These are phyloP conservation scores for Agrotis ipsilon DNA, from an alignment of 2,888 invertebrate genomes.

Conservation along the genomic window DNA sequence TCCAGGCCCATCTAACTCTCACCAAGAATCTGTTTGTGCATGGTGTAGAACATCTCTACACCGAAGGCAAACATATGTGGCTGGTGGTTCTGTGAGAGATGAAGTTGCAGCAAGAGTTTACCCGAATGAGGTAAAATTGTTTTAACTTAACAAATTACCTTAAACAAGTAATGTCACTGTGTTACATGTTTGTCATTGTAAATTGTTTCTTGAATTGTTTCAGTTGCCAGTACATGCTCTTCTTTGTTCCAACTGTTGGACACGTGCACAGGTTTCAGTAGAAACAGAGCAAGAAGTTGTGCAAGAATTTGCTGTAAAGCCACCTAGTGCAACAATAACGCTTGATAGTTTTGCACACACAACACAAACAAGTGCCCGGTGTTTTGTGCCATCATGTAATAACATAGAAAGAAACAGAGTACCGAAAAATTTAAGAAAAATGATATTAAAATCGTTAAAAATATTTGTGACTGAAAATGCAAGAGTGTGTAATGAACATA, in stretches of 20 bases:
- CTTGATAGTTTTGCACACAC: conserved; percentile 9
- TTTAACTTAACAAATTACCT: neutral
- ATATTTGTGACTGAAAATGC: conserved; percentile 8
- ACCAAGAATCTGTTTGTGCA: conserved; percentile 6
- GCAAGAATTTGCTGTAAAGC: neutral
- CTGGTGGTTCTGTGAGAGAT: conserved; percentile 7
- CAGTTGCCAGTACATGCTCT: conserved; percentile 11
- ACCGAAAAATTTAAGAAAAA: conserved; percentile 8
- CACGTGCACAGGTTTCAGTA: neutral
- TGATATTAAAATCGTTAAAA: neutral
- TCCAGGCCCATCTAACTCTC: conserved; percentile 8
- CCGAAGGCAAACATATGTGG: neutral
- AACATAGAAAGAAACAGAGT: conserved; percentile 7
- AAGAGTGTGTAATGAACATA: conserved; percentile 9
- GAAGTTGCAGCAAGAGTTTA: conserved; percentile 6
- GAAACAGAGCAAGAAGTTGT: conserved; percentile 6
- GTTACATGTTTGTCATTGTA: no score
- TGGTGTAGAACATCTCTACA: conserved; percentile 6
- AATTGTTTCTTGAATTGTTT: conserved; percentile 4
- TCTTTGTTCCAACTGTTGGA: conserved; percentile 16
- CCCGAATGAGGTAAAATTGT: conserved; percentile 9
- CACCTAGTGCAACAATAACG: conserved; percentile 3
- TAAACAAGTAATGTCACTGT: neutral
- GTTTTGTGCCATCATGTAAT: conserved; percentile 4
- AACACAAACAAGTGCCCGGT: conserved; percentile 7